Evolutionary conservation across 2,113 vertebrate genomes (phyloP), one percentile per base, ranked within the genome.

Genomic region (Rana temporaria): DNA sequence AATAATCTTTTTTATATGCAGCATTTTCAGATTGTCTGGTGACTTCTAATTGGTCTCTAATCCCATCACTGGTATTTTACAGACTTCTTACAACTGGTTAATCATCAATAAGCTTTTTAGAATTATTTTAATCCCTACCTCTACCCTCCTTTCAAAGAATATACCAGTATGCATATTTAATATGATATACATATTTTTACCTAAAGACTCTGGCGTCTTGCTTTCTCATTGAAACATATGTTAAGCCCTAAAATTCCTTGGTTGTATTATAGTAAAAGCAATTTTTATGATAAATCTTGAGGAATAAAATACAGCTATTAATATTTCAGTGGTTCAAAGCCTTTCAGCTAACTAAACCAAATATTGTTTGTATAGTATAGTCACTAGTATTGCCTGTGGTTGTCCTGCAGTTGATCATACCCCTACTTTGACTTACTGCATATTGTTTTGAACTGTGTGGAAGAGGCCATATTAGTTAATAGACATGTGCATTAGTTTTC

Each of bases 41-140:
- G 59, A 60, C 30, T 38, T 48, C 11, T 12, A 14, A 38, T 60
- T 74, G 71, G n/a, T 73, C 59, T 32, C 55, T 59, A 74, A 59
- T 74, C 55, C 20, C 55, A 12, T n/a, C 32, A 19, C 20, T 12
- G 17, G 26, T 74, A 56, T 59, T 32, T 30, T 19, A 56, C 12
- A 74, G 52, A 32, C 19, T 38, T 32, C 26, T 59, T 60, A 32
- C 56, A 5, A 57, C 4, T 73, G 53, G 34, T 59, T 74, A 74
- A 59, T 74, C 26, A 74, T 60, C 18, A 59, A 30, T 19, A 19
- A 74, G 55, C 30, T 20, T 22, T 16, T 30, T 19, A 74, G 34
- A 20, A 74, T 32, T 18, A 20, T 19, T 56, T 74, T 59, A 38
- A 20, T 74, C 26, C 56, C n/a, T 32, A 60, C 53, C 26, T 59